Conservation (phyloP, 2,888 invertebrate species). For the Drosophila percnosoma region DNA sequence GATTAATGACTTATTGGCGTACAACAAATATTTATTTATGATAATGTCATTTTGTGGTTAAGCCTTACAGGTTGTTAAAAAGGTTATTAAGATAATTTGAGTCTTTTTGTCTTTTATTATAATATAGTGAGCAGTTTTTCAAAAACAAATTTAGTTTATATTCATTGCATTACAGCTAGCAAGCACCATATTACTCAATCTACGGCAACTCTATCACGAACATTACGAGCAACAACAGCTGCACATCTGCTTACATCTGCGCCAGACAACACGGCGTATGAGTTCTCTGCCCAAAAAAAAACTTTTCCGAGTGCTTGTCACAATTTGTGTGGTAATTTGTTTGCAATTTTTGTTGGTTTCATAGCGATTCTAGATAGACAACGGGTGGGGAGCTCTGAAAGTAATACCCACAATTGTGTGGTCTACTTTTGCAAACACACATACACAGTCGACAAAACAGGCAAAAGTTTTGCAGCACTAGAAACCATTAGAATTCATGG, state of each 20-base stretch:
- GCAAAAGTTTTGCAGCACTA: constrained; percentile 40
- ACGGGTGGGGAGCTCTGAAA: constrained; percentile 19
- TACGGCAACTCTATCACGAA: constrained; percentile 32
- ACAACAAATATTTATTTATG: background rate
- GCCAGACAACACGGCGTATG: constrained; percentile 52
- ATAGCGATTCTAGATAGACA: background rate
- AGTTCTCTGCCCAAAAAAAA: constrained; percentile 16
- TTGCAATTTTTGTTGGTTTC: constrained; percentile 44
- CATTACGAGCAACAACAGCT: constrained; percentile 20
- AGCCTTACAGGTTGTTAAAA: background rate
- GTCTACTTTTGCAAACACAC: constrained; percentile 52
- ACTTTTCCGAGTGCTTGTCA: constrained; percentile 48
- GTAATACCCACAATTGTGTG: constrained; percentile 68
- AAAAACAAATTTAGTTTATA: background rate
- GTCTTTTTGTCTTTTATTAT: background rate
- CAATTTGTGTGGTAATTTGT: constrained; percentile 66
- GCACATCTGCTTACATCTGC: constrained; percentile 38
- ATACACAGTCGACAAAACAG: constrained; percentile 20
- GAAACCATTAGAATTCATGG: constrained; percentile 50
- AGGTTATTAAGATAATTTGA: background rate
- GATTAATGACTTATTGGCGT: background rate
- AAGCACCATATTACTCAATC: constrained; percentile 40
- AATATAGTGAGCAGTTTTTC: background rate
- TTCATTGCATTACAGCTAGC: background rate
- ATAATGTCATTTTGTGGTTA: background rate